phyloP scores from a whole-genome alignment of 2,113 vertebrate genomes.

The Oxyura jamaicensis region DNA sequence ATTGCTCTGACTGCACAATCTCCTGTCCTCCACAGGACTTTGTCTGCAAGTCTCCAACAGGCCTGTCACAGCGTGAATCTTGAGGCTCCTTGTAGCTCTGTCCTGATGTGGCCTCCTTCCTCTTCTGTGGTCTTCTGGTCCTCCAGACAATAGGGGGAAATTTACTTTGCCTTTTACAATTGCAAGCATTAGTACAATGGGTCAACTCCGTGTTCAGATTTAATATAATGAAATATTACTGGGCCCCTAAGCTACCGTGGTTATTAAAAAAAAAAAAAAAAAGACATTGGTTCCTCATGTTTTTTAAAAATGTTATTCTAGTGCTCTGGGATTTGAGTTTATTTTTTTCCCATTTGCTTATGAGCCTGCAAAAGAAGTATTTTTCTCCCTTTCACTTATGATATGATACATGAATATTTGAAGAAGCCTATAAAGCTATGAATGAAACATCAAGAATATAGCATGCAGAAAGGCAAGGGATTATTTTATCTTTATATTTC shows the following conservation, averaged over 20 bases:
- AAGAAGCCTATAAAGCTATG: constrained; percentile 63
- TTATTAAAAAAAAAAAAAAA: background rate
- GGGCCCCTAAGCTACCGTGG: background rate
- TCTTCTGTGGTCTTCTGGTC: background rate
- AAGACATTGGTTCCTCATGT: background rate
- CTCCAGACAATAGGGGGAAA: background rate
- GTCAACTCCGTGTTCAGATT: background rate
- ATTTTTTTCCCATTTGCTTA: constrained; percentile 51
- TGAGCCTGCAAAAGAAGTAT: constrained; percentile 54
- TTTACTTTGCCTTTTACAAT: constrained; percentile 42
- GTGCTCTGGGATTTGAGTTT: constrained; percentile 47
- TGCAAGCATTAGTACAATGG: constrained; percentile 4
- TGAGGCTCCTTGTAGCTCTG: background rate
- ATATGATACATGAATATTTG: constrained; percentile 69
- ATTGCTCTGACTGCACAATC: background rate
- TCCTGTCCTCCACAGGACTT: background rate
- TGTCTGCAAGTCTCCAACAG: background rate
- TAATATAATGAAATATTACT: constrained; percentile 28
- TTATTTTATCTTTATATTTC: constrained; percentile 53
- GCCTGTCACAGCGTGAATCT: too few relatives aligned
- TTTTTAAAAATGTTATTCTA: constrained; percentile 33
- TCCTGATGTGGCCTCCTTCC: background rate
- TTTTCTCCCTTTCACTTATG: constrained; percentile 70
- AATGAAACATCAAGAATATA: constrained; percentile 54
- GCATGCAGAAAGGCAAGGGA: constrained; percentile 16